These are phyloP conservation scores for Lophius piscatorius DNA, from an alignment of 2,113 vertebrate genomes.

Conservation along the genomic window DNA sequence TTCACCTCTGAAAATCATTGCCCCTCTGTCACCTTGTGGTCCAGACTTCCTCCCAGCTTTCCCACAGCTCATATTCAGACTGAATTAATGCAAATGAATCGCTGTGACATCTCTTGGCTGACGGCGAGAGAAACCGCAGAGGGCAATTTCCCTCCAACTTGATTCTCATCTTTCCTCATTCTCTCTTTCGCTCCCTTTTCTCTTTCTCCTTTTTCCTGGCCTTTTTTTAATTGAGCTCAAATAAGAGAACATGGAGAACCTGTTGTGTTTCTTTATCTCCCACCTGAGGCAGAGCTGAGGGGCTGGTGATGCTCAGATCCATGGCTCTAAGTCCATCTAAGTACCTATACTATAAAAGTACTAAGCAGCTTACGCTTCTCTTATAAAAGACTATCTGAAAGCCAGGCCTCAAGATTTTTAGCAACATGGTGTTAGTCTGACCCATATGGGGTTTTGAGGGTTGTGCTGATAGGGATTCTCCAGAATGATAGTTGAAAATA, in stretches of 20 bases:
- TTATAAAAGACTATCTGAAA: constrained; percentile 42
- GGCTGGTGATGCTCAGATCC: constrained; percentile 12
- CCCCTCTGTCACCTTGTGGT: constrained; percentile 3
- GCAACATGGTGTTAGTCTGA: constrained; percentile 27
- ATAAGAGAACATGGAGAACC: constrained; percentile 28
- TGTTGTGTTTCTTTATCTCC: constrained; percentile 1
- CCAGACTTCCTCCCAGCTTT: constrained; percentile 3
- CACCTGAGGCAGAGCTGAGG: constrained; percentile 4
- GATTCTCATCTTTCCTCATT: no score
- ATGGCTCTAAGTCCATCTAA: constrained; percentile 34
- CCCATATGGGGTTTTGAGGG: constrained; percentile 18
- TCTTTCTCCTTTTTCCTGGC: no score
- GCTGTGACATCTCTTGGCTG: background rate
- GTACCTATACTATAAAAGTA: constrained; percentile 30
- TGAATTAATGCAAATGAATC: constrained; percentile 14
- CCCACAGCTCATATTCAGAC: constrained; percentile 4
- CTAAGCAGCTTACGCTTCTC: constrained; percentile 44
- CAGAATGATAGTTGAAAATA: background rate
- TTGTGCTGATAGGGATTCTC: background rate
- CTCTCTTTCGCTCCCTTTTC: background rate
- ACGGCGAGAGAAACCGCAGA: background rate
- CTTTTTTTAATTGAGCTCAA: no score
- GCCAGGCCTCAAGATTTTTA: constrained; percentile 38
- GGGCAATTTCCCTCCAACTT: background rate
- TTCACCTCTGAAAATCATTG: background rate